A percentile compares a stretch with the other conserved stretches of the same genome.
Conservation (phyloP, 2,888 invertebrate genomes). For the Lochmaea capreae region DNA sequence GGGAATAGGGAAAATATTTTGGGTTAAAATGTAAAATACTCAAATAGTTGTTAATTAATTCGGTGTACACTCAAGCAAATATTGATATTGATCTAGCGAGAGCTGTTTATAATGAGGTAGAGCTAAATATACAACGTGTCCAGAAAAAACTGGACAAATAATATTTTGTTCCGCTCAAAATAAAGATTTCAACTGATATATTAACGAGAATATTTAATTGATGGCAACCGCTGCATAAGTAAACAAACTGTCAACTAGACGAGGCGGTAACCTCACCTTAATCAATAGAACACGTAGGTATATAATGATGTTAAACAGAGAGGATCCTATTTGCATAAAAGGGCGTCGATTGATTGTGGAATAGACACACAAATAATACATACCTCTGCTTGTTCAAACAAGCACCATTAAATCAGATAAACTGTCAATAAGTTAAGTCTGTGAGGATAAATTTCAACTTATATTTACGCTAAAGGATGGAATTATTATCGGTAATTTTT, state of each 20-base stretch:
- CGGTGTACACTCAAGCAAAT: too few relatives aligned
- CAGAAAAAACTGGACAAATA: too few relatives aligned
- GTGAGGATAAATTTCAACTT: too few relatives aligned
- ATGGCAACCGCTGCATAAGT: background rate
- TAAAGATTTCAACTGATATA: too few relatives aligned
- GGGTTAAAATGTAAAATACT: background rate
- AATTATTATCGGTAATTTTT: too few relatives aligned
- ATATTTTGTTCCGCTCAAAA: too few relatives aligned
- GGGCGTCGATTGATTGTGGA: background rate
- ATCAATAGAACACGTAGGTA: background rate
- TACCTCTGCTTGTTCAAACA: background rate
- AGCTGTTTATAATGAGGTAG: too few relatives aligned
- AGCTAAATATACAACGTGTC: too few relatives aligned
- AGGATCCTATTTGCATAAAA: background rate
- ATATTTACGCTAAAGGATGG: too few relatives aligned
- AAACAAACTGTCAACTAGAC: background rate
- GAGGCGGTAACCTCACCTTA: background rate
- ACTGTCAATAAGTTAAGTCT: too few relatives aligned
- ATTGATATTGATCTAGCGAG: too few relatives aligned
- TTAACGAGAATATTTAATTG: background rate
- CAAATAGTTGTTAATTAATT: too few relatives aligned
- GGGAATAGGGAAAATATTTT: background rate
- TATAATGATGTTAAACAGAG: background rate
- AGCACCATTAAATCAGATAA: background rate
- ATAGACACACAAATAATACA: background rate